Percentiles rank a stretch among this genome's conserved stretches.
phyloP scores from a whole-genome alignment of 2,888 invertebrate genomes.

The Eilema caniola region DNA sequence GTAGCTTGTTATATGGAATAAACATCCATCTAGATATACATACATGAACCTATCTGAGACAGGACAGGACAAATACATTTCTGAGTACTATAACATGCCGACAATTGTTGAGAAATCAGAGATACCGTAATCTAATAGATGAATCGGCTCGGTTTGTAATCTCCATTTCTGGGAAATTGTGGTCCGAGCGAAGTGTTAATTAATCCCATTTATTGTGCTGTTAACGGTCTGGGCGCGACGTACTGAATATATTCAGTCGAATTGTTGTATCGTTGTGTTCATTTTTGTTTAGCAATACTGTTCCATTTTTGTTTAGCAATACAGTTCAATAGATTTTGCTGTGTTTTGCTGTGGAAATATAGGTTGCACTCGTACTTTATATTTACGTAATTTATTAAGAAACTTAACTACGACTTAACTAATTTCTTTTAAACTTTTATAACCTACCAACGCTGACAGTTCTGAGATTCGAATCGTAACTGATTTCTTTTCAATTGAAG shows the following conservation, averaged over 20 bases:
- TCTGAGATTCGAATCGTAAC: no score
- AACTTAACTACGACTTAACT: not conserved
- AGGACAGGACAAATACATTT: not conserved
- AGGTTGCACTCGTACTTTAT: not conserved
- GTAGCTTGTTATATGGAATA: not conserved
- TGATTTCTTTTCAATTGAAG: not conserved
- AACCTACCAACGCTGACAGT: no score
- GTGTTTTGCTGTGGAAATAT: not conserved
- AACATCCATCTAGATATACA: not conserved
- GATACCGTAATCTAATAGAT: constrained; percentile 24
- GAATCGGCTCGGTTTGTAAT: constrained; percentile 25
- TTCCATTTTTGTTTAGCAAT: not conserved
- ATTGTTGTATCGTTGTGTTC: not conserved
- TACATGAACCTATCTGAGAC: not conserved
- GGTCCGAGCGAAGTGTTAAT: constrained; percentile 33
- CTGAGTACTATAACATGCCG: not conserved
- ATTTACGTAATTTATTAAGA: not conserved
- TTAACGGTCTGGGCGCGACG: constrained; percentile 16
- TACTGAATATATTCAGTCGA: not conserved
- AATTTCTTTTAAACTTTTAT: not conserved
- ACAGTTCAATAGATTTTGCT: not conserved
- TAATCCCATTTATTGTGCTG: constrained; percentile 29
- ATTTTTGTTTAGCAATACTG: not conserved
- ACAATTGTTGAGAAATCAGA: not conserved
- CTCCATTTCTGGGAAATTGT: constrained; percentile 26